phyloP scores from a whole-genome alignment of 2,888 invertebrate species.

The Epinotia ramella region DNA sequence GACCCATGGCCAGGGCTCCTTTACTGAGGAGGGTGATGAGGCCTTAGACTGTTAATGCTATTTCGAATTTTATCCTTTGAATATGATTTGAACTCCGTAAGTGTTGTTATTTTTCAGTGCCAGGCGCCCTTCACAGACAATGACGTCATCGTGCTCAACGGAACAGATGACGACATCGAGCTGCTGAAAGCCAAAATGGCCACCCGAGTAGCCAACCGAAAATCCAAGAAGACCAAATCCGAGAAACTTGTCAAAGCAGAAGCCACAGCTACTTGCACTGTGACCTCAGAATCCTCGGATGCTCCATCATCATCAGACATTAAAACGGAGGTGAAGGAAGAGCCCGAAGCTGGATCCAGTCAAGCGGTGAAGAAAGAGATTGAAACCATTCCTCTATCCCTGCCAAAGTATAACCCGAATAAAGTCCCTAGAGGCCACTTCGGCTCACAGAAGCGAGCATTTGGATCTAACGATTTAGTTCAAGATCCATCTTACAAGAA shows the following conservation, averaged over 20 bases:
- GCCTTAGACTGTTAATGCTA: no score
- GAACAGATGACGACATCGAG: constrained; percentile 91
- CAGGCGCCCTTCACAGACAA: constrained; percentile 90
- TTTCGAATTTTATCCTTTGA: background rate
- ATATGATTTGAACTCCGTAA: background rate
- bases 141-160: constrained; percentile 96
- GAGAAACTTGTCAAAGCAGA: constrained; percentile 56
- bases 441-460: constrained; percentile 75
- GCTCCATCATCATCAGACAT: constrained; percentile 46
- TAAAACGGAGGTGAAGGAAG: constrained; percentile 66
- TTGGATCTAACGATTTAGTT: constrained; percentile 66
- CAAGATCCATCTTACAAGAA: constrained; percentile 91
- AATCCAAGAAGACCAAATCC: constrained; percentile 86
- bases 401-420: constrained; percentile 78
- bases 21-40: no score
- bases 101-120: constrained; percentile 84
- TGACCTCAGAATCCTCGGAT: constrained; percentile 49
- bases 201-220: constrained; percentile 88
- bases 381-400: constrained; percentile 76
- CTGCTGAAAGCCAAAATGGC: constrained; percentile 87
- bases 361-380: constrained; percentile 71
- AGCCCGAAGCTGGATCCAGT: constrained; percentile 65
- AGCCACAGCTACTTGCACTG: constrained; percentile 45
- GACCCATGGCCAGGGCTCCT: no score
- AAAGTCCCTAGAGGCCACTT: constrained; percentile 76